phyloP scores from a whole-genome alignment of 2,797 vertebrate species.

The Clarias laeviceps region DNA sequence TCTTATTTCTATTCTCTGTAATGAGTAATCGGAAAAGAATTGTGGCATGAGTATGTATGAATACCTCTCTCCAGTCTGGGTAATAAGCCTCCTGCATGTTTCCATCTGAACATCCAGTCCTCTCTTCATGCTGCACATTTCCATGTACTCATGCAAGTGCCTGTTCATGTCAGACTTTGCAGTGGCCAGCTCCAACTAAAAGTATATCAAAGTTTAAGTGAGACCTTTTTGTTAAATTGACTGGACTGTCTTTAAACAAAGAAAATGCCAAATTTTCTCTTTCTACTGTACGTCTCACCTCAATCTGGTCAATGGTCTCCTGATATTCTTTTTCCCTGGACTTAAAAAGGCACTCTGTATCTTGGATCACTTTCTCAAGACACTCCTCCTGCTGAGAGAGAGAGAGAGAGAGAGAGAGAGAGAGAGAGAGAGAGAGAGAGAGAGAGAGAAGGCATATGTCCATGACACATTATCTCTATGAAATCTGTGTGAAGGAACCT shows the following conservation, averaged over 20 bases:
- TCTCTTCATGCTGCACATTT: conserved; percentile 98
- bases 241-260: not conserved
- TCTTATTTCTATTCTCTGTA: not conserved
- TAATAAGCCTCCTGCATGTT: conserved; percentile 92
- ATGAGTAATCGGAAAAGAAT: conserved; percentile 7
- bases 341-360: conserved; percentile 95
- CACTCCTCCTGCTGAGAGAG: conserved; percentile 84
- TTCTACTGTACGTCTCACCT: conserved; percentile 80
- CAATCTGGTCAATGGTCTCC: conserved; percentile 96
- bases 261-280: not conserved
- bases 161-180: conserved; percentile 97
- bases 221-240: not conserved
- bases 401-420: conserved; percentile 12
- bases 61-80: conserved; percentile 89
- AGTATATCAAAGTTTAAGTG: not conserved
- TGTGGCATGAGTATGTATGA: conserved; percentile 43
- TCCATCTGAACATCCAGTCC: conserved; percentile 98
- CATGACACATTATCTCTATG: conserved; percentile 20
- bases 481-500: not conserved
- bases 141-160: conserved; percentile 97
- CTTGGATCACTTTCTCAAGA: conserved; percentile 96
- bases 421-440: conserved; percentile 4
- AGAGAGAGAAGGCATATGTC: not conserved
- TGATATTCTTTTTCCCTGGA: conserved; percentile 97
- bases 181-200: conserved; percentile 90